Evolutionary conservation across 2,888 invertebrate species (phyloP), one percentile per base, ranked within the genome.

Genomic region (Noctua janthina): DNA sequence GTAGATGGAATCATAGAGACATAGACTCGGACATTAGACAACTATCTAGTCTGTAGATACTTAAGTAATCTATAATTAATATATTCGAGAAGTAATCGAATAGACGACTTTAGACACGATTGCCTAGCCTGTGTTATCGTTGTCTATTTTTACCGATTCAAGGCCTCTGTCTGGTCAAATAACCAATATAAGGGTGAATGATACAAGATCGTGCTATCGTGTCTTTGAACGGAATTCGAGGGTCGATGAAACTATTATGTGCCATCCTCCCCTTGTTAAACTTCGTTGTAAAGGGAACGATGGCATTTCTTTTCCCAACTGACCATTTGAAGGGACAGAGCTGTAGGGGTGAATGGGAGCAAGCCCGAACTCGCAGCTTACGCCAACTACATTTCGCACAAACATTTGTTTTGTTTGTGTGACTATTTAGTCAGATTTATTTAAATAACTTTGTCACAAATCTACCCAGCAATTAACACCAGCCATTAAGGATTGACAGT

Each of bases 401-500:
- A 67, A 79, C 13, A 56, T 29, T 29, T 29, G 29, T 29, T 29
- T 29, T 29, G 29, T 29, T 29, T 29, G 29, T 29, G 29, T 29
- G 29, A 29, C 29, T 29, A 29, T 29, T 29, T 29, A 29, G 29
- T 29, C 23, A 49, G 56, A 35, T 23, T 43, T 1, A 43, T 20
- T 59, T 51, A 51, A 0, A 43, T n/a, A 68, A 82, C 15, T 75
- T 20, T 4, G 62, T 51, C 82, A 72, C 64, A 74, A 82, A 76
- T 74, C 43, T 15, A 69, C 17, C 54, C 8, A 23, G 13, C n/a
- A 49, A 62, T 83, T 35, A 70, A 66, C n/a, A 29, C n/a, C 64
- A 70, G 62, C 6, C 29, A 59, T 43, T 59, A 43, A 71, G 39
- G 20, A 84, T 79, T 29, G 15, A 72, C n/a, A 84, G 62, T 51